Evolutionary conservation across 2,888 invertebrate species (phyloP).

Genomic region (Nineta flava): DNA sequence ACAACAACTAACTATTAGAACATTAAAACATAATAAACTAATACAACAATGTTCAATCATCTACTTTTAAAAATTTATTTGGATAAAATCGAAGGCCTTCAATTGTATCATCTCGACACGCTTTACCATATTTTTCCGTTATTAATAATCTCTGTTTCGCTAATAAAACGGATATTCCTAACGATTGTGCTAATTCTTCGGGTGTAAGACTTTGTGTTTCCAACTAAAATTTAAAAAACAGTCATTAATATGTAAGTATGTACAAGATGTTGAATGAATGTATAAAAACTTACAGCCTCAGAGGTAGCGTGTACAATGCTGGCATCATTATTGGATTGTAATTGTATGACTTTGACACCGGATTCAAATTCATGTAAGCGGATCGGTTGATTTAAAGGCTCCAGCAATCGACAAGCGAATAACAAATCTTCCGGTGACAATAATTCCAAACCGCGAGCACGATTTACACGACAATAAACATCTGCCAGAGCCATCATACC

Average conservation of each 20-base stretch:
- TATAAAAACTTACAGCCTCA: conserved; percentile 34
- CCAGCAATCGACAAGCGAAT: conserved; percentile 66
- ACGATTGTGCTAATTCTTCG: conserved; percentile 68
- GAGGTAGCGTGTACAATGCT: conserved; percentile 50
- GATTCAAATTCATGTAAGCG: conserved; percentile 76
- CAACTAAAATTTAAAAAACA: conserved; percentile 30
- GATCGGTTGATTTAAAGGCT: conserved; percentile 48
- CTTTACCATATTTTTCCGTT: conserved; percentile 70
- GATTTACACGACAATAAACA: conserved; percentile 91
- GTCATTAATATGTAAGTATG: conserved; percentile 4
- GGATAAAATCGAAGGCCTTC: conserved; percentile 91
- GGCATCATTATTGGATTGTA: conserved; percentile 57
- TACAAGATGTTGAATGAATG: too few species aligned
- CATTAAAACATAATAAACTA: too few species aligned
- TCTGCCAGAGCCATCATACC: conserved; percentile 96
- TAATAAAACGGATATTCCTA: conserved; percentile 74
- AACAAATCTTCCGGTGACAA: conserved; percentile 94
- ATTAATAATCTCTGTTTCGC: conserved; percentile 79
- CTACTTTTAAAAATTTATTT: conserved; percentile 56
- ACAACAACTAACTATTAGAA: too few species aligned
- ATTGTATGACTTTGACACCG: conserved; percentile 88
- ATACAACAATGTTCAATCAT: conserved; percentile 10
- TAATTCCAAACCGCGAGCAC: conserved; percentile 89
- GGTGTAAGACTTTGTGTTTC: conserved; percentile 59
- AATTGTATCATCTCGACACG: conserved; percentile 90